phyloP scores from a whole-genome alignment of 2,797 vertebrate species.

The Oreochromis grahami region DNA sequence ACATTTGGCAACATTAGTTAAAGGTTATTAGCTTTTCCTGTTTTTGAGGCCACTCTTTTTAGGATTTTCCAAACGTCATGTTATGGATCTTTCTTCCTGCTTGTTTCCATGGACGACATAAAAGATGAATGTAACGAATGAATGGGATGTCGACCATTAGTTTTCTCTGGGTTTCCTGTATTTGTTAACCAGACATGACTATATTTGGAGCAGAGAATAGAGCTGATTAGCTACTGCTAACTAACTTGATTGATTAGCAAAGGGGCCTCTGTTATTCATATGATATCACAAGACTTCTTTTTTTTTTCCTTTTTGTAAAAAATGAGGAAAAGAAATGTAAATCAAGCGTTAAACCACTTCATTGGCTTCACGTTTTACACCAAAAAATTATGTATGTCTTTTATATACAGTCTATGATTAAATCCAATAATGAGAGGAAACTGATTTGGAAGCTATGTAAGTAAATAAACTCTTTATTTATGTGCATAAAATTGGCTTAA shows the following conservation, averaged over 20 bases:
- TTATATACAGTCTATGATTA: background rate
- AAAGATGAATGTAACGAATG: fast-evolving
- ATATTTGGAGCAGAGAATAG: background rate
- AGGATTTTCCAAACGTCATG: background rate
- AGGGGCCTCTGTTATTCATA: background rate
- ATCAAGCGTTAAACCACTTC: fast-evolving
- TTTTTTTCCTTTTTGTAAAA: background rate
- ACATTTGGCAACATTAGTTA: background rate
- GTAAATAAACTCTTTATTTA: background rate
- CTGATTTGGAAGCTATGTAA: background rate
- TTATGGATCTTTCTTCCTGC: background rate
- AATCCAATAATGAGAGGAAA: background rate
- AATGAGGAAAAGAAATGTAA: background rate
- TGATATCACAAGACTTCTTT: background rate
- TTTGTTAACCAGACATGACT: background rate
- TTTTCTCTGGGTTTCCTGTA: background rate
- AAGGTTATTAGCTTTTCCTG: background rate
- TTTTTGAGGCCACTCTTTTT: background rate
- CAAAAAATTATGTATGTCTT: background rate
- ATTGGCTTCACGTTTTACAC: background rate
- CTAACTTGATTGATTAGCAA: fast-evolving
- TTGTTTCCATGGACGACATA: background rate
- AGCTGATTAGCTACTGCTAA: background rate
- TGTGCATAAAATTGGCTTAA: background rate
- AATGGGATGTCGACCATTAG: background rate